Percentiles rank a stretch among this genome's conserved stretches.
Conservation (phyloP, 2,113 vertebrate species). For the Pterocles burchelli region DNA sequence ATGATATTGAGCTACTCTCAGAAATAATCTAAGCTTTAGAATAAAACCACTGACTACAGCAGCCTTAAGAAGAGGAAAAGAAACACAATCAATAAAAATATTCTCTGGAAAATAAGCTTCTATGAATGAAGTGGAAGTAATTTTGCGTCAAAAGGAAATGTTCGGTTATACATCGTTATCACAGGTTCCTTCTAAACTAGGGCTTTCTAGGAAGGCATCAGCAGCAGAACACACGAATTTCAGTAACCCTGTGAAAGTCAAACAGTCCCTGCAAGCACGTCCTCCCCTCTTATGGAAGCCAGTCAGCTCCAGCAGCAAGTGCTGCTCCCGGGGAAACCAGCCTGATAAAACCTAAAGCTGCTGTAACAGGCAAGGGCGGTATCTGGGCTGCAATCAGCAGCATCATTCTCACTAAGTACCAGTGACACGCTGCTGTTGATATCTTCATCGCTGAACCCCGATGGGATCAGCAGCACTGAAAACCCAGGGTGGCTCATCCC, state of each 20-base stretch:
- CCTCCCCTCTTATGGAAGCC: fast-evolving
- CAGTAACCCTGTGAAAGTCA: no score
- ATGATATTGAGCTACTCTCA: neutral
- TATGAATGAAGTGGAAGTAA: neutral
- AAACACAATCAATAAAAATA: constrained; percentile 6
- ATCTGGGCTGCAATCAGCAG: neutral
- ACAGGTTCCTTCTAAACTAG: neutral
- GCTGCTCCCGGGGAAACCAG: neutral
- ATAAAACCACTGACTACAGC: constrained; percentile 28
- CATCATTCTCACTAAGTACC: fast-evolving
- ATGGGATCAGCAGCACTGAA: neutral
- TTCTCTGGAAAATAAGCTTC: neutral
- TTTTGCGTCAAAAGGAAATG: neutral
- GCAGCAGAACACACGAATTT: fast-evolving
- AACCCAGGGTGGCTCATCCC: neutral
- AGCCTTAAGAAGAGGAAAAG: neutral
- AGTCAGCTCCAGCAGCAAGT: neutral
- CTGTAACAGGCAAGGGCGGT: fast-evolving
- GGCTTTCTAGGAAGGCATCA: neutral
- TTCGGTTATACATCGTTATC: neutral
- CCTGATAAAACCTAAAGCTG: neutral
- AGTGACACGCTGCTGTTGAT: no score
- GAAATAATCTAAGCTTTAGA: neutral
- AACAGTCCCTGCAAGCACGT: neutral
- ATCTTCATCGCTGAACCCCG: fast-evolving